A percentile compares a stretch with the other conserved stretches of the same genome.
phyloP scores from a whole-genome alignment of 2,888 invertebrate species.

The Leucania comma region DNA sequence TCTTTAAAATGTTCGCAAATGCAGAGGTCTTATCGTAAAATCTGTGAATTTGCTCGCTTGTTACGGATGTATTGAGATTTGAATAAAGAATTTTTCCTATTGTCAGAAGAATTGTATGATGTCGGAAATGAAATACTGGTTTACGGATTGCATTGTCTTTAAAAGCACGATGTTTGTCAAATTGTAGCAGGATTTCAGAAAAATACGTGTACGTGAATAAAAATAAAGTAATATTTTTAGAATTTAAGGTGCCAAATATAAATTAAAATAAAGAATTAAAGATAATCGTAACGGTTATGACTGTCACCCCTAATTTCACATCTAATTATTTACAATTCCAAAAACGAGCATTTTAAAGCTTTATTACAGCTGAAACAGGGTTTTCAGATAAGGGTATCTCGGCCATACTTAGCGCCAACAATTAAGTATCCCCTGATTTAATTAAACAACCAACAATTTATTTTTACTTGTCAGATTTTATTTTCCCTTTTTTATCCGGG shows the following conservation, averaged over 20 bases:
- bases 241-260: slow-evolving; percentile 8
- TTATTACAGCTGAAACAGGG: slow-evolving; percentile 49
- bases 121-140: background rate
- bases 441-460: slow-evolving; percentile 68
- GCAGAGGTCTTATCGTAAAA: slow-evolving; percentile 60
- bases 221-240: background rate
- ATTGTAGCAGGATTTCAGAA: background rate
- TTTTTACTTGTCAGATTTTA: slow-evolving; percentile 65
- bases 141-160: background rate
- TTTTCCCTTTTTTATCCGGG: slow-evolving; percentile 68
- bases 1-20: slow-evolving; percentile 68
- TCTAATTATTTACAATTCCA: slow-evolving; percentile 52
- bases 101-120: slow-evolving; percentile 6
- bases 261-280: slow-evolving; percentile 37
- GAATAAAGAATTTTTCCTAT: slow-evolving; percentile 24
- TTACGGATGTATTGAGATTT: slow-evolving; percentile 42
- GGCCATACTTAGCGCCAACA: slow-evolving; percentile 59
- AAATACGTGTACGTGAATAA: background rate
- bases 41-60: slow-evolving; percentile 60
- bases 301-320: slow-evolving; percentile 44
- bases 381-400: slow-evolving; percentile 55
- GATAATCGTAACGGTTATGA: slow-evolving; percentile 33
- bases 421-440: slow-evolving; percentile 67
- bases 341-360: slow-evolving; percentile 54
- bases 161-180: background rate